Evolutionary conservation across 2,797 vertebrate species (phyloP), one percentile per base, ranked within the genome.

Genomic region (Balearica regulorum): DNA sequence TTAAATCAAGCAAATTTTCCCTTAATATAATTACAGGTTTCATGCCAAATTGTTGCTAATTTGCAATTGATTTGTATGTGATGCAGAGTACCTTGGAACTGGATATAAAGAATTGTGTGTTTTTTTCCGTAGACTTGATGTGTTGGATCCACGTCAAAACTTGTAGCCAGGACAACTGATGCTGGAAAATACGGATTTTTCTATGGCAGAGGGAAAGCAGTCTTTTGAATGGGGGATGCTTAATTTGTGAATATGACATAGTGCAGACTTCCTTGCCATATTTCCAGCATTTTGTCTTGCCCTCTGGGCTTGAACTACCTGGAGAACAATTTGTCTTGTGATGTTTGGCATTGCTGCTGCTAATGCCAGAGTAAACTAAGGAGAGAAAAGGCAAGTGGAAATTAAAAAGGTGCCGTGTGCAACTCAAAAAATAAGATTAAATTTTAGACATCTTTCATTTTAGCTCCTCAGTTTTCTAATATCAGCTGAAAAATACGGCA

Each of bases 241-340:
- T 92, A n/a, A 80, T 94, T 87, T 79, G 82, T 72, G 53, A 61
- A 43, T 76, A 89, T 82, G 90, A 94, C 77, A 79, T 43, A 82
- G 70, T 80, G 86, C 81, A 94, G 85, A 39, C 33, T 94, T 96
- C 48, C 83, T 94, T 91, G 83, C 80, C 68, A 10, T 72, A 84
- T 93, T 94, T 89, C 48, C 83, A 95, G 77, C 73, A 60, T 41
- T 95, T 93, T 76, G 19, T 94, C 53, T 61, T 81, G 72, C 91
- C 87, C 61, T 93, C 88, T 91, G 80, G 83, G 44, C n/a, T 88
- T 78, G 61, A 96, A 60, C 48, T 89, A 66, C 13, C n/a, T 51
- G 62, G 46, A 94, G 83, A 92, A 84, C 35, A 82, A 94, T 95
- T 89, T 90, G 94, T 95, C 93, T 92, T 90, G 55, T 90, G 66